These are phyloP conservation scores for Chorisops tibialis DNA, from an alignment of 2,888 invertebrate species.

Conservation along the genomic window DNA sequence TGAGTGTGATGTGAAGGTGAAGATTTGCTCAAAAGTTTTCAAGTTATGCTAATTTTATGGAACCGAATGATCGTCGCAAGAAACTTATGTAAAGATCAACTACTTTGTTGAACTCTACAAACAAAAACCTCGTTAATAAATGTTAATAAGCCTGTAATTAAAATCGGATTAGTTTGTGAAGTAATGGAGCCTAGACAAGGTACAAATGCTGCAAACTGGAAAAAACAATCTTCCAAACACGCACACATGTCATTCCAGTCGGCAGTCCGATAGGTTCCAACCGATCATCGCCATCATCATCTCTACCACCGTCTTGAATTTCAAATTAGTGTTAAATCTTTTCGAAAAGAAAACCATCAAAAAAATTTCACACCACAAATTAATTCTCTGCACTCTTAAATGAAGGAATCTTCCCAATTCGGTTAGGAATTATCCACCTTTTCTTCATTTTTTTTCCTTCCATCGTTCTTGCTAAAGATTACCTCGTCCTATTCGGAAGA, in stretches of 20 bases:
- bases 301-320: background rate
- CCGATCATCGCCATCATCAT: constrained; percentile 3
- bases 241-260: constrained; percentile 1
- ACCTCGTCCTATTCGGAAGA: background rate
- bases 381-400: constrained; percentile 30
- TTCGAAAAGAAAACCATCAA: constrained; percentile 30
- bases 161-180: too few species aligned
- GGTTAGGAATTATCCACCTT: constrained; percentile 15
- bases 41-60: too few species aligned
- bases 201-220: too few species aligned
- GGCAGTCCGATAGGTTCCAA: constrained; percentile 2
- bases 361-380: constrained; percentile 33
- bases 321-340: constrained; percentile 24
- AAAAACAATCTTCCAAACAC: background rate
- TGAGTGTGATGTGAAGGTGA: too few species aligned
- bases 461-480: background rate
- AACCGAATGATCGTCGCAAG: too few species aligned
- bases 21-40: too few species aligned
- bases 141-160: too few species aligned
- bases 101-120: too few species aligned
- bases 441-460: constrained; percentile 12
- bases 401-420: constrained; percentile 22
- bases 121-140: too few species aligned
- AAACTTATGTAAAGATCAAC: too few species aligned
- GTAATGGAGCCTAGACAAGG: background rate